phyloP scores from a whole-genome alignment of 2,888 invertebrate species.

The Thelaira solivaga region DNA sequence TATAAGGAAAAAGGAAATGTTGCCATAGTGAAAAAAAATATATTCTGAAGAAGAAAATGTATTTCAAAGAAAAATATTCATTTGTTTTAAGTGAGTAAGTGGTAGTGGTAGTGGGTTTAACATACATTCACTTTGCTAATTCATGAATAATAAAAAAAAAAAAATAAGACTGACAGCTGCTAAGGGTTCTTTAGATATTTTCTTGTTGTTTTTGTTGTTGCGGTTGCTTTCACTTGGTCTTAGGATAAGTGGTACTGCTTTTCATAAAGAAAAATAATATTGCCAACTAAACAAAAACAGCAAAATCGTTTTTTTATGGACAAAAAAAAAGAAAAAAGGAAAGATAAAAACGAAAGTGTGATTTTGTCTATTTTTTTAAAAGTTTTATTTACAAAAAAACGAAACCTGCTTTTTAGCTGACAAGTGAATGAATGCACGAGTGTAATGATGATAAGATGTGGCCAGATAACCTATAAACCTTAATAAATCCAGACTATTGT shows the following conservation, averaged over 20 bases:
- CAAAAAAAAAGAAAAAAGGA: neutral
- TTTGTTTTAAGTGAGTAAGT: slow-evolving; percentile 3
- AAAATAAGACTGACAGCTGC: slow-evolving; percentile 43
- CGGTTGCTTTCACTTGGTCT: too few relatives aligned
- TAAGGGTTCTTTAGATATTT: slow-evolving; percentile 18
- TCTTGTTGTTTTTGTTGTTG: neutral
- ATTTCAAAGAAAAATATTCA: neutral
- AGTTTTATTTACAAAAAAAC: neutral
- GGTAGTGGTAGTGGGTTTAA: neutral
- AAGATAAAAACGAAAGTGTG: slow-evolving; percentile 23
- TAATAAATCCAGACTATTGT: neutral
- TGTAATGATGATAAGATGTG: neutral
- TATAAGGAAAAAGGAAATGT: slow-evolving; percentile 33
- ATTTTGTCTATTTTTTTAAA: slow-evolving; percentile 24
- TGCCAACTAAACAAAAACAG: slow-evolving; percentile 15
- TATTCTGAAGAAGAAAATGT: slow-evolving; percentile 28
- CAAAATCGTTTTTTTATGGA: too few relatives aligned
- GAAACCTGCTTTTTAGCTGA: neutral
- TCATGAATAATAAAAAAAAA: slow-evolving; percentile 1
- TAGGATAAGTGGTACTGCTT: slow-evolving; percentile 45
- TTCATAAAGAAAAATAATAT: slow-evolving; percentile 19
- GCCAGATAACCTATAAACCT: slow-evolving; percentile 50
- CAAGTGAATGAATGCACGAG: neutral
- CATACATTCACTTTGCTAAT: neutral
- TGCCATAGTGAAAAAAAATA: slow-evolving; percentile 34